Conservation (phyloP, 2,113 vertebrate species). For the Vombatus ursinus region DNA sequence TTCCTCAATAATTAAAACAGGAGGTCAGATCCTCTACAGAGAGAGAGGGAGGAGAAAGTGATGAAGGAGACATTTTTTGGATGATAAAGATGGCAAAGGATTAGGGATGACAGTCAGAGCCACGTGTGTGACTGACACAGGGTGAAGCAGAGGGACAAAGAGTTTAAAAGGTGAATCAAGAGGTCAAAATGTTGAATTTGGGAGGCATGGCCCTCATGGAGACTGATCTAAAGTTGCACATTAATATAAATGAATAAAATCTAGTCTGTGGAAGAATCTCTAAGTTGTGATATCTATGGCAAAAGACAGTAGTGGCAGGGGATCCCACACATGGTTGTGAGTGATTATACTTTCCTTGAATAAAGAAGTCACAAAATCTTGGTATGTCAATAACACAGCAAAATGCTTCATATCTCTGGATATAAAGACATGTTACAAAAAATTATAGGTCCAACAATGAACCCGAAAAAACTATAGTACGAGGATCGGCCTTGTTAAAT, state of each 20-base stretch:
- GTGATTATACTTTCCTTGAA: slow-evolving; percentile 53
- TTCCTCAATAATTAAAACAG: not conserved
- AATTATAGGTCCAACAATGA: not conserved
- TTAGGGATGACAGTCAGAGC: not conserved
- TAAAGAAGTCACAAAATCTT: slow-evolving; percentile 70
- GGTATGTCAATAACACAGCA: slow-evolving; percentile 10
- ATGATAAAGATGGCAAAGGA: not conserved
- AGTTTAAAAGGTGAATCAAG: not conserved
- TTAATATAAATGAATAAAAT: slow-evolving; percentile 24
- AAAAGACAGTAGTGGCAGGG: slow-evolving; percentile 29
- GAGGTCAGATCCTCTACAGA: not conserved
- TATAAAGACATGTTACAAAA: not conserved
- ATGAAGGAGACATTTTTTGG: not conserved
- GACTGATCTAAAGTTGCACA: not conserved
- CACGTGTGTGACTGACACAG: not conserved
- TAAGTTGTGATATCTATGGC: slow-evolving; percentile 13
- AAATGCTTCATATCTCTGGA: not conserved
- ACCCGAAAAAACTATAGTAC: not conserved
- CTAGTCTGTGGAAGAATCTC: slow-evolving; percentile 28
- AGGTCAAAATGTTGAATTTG: not conserved
- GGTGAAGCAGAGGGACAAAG: not conserved
- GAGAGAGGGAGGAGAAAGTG: not conserved
- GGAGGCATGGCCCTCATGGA: not conserved
- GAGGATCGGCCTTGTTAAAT: not conserved
- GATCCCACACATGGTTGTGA: slow-evolving; percentile 17